Evolutionary conservation across 1,140 invertebrate genomes (phyloP), one percentile per base, ranked within the genome.

Genomic region (Sinella curviseta): DNA sequence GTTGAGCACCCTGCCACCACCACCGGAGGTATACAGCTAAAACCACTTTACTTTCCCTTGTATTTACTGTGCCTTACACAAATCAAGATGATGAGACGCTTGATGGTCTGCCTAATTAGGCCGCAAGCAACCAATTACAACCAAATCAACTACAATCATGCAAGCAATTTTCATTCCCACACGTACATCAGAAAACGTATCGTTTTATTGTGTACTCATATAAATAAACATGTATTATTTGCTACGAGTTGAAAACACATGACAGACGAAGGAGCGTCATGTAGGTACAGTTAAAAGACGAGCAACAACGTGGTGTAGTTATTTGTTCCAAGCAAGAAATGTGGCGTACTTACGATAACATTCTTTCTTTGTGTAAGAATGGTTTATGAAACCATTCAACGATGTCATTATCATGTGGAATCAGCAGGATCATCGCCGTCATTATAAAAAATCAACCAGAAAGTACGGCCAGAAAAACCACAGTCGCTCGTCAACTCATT

Each of bases 51-150:
- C 55, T 60, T 60, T 60, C 55, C 55, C 55, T 24, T n/a, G n/a
- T 60, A 26, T 60, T 48, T 48, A 48, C 39, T 48, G 39, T 48
- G 39, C 39, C 12, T 60, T 26, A 60, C 24, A 60, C 65, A 70
- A 70, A 30, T 14, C 2, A 70, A 33, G 65, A 31, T 70, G 65
- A 31, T 70, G 57, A n/a, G 65, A 70, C 26, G 28, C 65, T 70
- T 70, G 65, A 70, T 70, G 65, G 65, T 30, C 31, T 70, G 65
- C 31, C 65, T 70, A 70, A 70, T 70, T 70, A 70, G 65, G 65
- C 65, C 65, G 65, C 65, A 70, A 70, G 65, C 65, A 70, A 33
- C 65, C 65, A 70, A 70, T 70, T 70, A 70, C 65, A 70, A 70
- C 65, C 65, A 70, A 70, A 31, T 70, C 65, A 70, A 33, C 3